These are phyloP conservation scores for Zaprionus taronus DNA, from an alignment of 1,140 invertebrate genomes.

Conservation along the genomic window DNA sequence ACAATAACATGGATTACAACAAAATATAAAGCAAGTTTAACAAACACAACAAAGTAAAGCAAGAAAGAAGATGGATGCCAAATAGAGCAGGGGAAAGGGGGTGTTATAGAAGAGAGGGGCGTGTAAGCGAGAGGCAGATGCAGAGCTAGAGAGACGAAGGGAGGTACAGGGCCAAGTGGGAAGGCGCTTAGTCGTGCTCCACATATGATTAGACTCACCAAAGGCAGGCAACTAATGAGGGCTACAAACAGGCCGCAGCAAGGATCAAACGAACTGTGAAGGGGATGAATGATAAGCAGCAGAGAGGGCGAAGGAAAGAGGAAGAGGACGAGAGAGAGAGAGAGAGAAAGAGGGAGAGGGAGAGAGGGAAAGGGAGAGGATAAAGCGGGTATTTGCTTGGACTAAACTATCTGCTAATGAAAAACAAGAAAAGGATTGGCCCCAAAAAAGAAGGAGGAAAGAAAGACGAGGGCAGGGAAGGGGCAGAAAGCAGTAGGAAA, in stretches of 20 bases:
- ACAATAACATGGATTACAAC: constrained; percentile 7
- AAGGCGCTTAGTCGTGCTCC: constrained; percentile 6
- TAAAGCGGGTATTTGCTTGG: constrained; percentile 22
- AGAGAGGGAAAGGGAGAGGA: not conserved
- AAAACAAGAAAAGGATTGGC: constrained; percentile 49
- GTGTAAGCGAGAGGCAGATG: not conserved
- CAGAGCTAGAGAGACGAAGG: not conserved
- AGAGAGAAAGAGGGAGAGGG: not conserved
- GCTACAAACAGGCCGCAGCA: constrained; percentile 17
- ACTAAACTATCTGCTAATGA: constrained; percentile 76
- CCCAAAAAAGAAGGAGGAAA: not conserved
- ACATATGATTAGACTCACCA: constrained; percentile 39
- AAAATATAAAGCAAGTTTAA: constrained; percentile 1
- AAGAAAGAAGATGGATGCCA: not conserved
- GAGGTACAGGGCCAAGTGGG: not conserved
- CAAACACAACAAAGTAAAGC: constrained; percentile 14
- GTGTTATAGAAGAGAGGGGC: not conserved
- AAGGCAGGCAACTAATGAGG: constrained; percentile 38
- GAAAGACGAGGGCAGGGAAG: not conserved
- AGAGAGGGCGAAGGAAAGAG: not conserved
- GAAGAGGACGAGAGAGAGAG: no score
- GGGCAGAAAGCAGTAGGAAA: not conserved
- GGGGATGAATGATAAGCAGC: constrained; percentile 27
- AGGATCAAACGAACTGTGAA: constrained; percentile 47
- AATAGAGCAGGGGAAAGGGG: not conserved